A percentile compares a stretch with the other conserved stretches of the same genome.
phyloP scores from a whole-genome alignment of 2,888 invertebrate species.

The Petrolisthes cinctipes region DNA sequence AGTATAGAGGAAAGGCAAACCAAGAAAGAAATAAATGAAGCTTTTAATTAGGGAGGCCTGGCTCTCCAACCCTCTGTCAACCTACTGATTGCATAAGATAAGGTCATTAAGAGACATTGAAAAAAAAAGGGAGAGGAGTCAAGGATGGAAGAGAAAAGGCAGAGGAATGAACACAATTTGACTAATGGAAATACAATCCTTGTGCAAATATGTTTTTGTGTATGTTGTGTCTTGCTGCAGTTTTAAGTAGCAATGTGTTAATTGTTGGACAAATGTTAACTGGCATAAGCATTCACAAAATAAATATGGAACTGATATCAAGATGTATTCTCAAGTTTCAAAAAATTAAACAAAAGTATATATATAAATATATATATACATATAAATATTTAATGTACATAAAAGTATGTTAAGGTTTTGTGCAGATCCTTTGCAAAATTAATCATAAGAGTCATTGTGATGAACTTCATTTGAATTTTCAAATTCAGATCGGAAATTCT shows the following conservation, averaged over 20 bases:
- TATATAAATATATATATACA: no score
- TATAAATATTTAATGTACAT: slow-evolving; percentile 23
- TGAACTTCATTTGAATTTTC: background rate
- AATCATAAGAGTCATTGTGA: background rate
- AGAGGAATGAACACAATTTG: no score
- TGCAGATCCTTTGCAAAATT: slow-evolving; percentile 22
- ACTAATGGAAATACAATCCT: no score
- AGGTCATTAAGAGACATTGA: no score
- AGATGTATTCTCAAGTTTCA: background rate
- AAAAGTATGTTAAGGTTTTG: slow-evolving; percentile 10
- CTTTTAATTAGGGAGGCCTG: no score
- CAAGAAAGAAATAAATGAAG: no score
- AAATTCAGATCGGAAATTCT: slow-evolving; percentile 6
- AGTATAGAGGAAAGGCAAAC: no score
- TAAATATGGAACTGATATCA: background rate
- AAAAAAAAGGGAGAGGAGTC: no score
- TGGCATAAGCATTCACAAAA: background rate
- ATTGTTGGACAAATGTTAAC: background rate
- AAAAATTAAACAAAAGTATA: background rate
- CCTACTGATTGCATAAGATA: no score
- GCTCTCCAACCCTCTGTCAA: no score
- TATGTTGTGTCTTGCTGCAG: slow-evolving; percentile 13
- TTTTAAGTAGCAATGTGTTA: slow-evolving; percentile 7
- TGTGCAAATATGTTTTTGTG: background rate
- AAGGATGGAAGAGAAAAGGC: no score